These are phyloP conservation scores for Dinocampus coccinellae DNA, from an alignment of 2,888 invertebrate species.

Conservation along the genomic window DNA sequence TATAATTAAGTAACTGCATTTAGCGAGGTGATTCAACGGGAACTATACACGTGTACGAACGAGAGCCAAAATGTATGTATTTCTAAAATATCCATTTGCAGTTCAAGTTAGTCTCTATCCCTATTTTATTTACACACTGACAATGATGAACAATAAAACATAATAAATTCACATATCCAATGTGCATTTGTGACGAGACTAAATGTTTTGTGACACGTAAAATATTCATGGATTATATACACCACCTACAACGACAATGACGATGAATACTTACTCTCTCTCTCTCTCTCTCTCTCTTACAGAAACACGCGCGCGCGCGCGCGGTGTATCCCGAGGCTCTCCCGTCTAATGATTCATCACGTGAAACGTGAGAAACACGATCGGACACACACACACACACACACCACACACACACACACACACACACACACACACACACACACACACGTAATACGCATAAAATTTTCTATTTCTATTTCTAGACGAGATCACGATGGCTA, in stretches of 20 bases:
- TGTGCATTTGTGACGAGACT: neutral
- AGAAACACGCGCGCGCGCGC: too few species aligned
- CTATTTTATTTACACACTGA: neutral
- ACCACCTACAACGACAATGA: too few species aligned
- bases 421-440: neutral
- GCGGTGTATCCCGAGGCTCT: constrained; percentile 36
- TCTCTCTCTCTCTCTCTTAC: too few species aligned
- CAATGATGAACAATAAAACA: too few species aligned
- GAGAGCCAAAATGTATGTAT: neutral
- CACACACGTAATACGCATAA: too few species aligned
- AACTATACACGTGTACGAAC: neutral
- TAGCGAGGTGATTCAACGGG: constrained; percentile 61
- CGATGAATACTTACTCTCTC: too few species aligned
- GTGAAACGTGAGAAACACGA: constrained; percentile 59
- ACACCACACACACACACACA: neutral
- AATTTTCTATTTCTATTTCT: constrained; percentile 62
- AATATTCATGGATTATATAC: neutral
- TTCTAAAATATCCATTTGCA: too few species aligned
- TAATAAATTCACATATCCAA: neutral
- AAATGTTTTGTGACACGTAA: too few species aligned
- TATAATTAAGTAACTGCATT: constrained; percentile 63
- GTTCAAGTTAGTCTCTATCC: too few species aligned
- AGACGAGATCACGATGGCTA: constrained; percentile 52
- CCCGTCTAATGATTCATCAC: constrained; percentile 54
- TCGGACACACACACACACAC: constrained; percentile 43